A percentile compares a stretch with the other conserved stretches of the same genome.
These are phyloP conservation scores for Cassiopea andromeda DNA, from an alignment of 30 jellyfish, hydroid and myxozoan genomes.

Conservation along the genomic window DNA sequence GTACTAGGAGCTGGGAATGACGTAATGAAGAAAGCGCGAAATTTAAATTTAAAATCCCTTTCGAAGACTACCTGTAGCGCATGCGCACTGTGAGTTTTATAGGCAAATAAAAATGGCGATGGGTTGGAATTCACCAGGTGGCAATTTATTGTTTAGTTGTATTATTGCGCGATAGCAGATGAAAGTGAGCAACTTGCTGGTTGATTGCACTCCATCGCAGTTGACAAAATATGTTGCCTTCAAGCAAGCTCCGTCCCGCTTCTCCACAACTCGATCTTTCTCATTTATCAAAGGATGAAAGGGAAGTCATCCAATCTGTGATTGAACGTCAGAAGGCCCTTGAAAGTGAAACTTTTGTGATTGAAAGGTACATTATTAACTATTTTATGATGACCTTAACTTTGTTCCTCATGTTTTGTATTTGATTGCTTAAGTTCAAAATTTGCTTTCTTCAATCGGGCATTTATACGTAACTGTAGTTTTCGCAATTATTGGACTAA, in stretches of 20 bases:
- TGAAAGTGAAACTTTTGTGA: conserved; percentile 74
- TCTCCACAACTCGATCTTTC: conserved; percentile 91
- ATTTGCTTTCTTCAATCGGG: background rate
- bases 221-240: conserved; percentile 62
- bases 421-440: background rate
- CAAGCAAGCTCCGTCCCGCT: conserved; percentile 59
- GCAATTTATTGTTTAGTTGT: conserved; percentile 62
- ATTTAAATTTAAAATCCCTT: background rate
- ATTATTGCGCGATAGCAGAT: conserved; percentile 59
- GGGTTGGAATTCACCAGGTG: conserved; percentile 76
- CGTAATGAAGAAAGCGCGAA: background rate
- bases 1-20: background rate
- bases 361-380: conserved; percentile 60
- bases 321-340: conserved; percentile 90
- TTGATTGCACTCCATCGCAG: conserved; percentile 18
- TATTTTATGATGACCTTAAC: background rate
- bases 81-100: conserved; percentile 54
- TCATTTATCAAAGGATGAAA: conserved; percentile 84
- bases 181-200: conserved; percentile 77
- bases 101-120: conserved; percentile 74
- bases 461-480: too few species aligned
- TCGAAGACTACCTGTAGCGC: conserved; percentile 40
- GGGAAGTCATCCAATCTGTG: conserved; percentile 76
- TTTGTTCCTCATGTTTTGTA: background rate
- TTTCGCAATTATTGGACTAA: too few species aligned